These are phyloP conservation scores for Tenrec ecaudatus DNA, from an alignment of 2,113 vertebrate genomes.

Conservation along the genomic window DNA sequence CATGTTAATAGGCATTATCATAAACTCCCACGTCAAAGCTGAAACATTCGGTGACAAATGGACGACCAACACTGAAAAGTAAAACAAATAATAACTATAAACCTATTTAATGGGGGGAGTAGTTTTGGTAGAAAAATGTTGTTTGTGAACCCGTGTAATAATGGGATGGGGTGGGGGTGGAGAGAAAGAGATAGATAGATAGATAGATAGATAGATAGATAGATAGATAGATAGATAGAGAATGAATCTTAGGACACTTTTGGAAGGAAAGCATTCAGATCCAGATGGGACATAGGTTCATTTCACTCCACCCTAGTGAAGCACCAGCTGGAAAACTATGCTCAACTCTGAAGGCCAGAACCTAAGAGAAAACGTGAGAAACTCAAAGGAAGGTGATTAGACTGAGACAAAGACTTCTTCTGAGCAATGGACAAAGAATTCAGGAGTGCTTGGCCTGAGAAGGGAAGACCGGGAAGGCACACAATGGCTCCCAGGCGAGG, in stretches of 20 bases:
- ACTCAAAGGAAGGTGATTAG: neutral
- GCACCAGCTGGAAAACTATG: neutral
- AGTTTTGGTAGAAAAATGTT: neutral
- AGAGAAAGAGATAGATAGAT: too few relatives aligned
- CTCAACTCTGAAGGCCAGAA: neutral
- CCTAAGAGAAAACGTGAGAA: neutral
- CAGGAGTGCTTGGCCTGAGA: neutral
- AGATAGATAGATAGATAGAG: too few relatives aligned
- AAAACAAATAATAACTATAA: neutral
- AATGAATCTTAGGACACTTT: neutral
- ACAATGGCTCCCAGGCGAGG: neutral
- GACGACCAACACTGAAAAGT: neutral
- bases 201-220: too few relatives aligned
- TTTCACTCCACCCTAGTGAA: rapidly evolving
- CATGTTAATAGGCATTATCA: neutral
- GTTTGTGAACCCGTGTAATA: neutral
- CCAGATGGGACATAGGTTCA: neutral
- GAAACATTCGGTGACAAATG: neutral
- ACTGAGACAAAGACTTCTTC: rapidly evolving
- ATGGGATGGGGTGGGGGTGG: neutral
- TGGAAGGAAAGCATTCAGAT: neutral
- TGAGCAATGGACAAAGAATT: neutral
- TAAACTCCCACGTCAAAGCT: neutral
- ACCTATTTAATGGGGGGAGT: too few relatives aligned
- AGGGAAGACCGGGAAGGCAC: neutral